A percentile compares a stretch with the other conserved stretches of the same genome.
Evolutionary conservation across 2,888 invertebrate genomes (phyloP).

Genomic region (Thyatira batis): DNA sequence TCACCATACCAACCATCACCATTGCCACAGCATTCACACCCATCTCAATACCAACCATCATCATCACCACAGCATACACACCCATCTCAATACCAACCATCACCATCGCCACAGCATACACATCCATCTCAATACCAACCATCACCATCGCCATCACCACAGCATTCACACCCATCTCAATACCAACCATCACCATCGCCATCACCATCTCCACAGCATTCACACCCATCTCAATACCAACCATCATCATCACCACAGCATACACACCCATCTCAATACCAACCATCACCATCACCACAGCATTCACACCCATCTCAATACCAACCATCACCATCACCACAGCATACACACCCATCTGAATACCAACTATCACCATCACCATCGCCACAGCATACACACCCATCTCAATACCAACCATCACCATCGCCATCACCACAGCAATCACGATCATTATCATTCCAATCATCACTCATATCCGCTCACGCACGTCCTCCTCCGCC

Average conservation of each 20-base stretch:
- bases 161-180: no score
- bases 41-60: no score
- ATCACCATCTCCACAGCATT: no score
- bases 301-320: neutral
- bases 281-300: neutral
- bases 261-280: neutral
- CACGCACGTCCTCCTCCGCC: neutral
- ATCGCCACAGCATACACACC: neutral
- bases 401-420: neutral
- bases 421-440: neutral
- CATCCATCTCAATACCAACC: neutral
- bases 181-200: no score
- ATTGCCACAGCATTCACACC: no score
- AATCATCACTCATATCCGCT: neutral
- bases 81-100: no score
- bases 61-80: no score
- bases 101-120: neutral
- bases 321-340: neutral
- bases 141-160: no score
- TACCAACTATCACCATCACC: neutral
- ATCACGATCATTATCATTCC: neutral
- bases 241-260: neutral
- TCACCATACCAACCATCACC: no score
- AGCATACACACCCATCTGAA: neutral
- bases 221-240: no score